Percentiles rank a stretch among this genome's conserved stretches.
phyloP scores from a whole-genome alignment of 1,140 invertebrate genomes.

The Metaphire vulgaris region DNA sequence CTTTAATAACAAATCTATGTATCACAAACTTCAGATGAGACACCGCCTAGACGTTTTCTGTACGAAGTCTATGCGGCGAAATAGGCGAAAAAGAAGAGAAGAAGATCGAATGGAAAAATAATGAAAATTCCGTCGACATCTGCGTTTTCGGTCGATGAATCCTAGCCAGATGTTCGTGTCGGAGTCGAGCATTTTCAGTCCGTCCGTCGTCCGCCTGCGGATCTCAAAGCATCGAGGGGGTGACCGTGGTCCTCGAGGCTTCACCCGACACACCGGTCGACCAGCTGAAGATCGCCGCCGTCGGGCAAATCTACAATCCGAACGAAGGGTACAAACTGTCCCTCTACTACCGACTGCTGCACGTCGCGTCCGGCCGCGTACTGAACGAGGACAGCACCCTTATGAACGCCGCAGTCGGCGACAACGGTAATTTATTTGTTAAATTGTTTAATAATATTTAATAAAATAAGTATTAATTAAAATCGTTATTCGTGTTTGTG shows the following conservation, averaged over 20 bases:
- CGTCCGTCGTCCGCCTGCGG: conserved; percentile 31
- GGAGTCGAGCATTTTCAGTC: neutral
- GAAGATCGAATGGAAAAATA: neutral
- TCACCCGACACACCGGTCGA: conserved; percentile 48
- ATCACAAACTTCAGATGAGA: no score
- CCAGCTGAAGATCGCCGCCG: conserved; percentile 47
- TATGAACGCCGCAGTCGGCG: conserved; percentile 42
- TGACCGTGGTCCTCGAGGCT: conserved; percentile 29
- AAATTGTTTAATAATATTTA: no score
- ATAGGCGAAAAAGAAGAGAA: neutral
- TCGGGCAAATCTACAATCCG: conserved; percentile 43
- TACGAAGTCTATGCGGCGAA: no score
- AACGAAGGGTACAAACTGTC: conserved; percentile 46
- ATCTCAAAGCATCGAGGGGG: conserved; percentile 45
- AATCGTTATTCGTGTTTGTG: no score
- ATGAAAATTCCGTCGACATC: neutral
- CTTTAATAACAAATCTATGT: no score
- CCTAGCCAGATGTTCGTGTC: neutral
- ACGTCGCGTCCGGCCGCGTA: conserved; percentile 40
- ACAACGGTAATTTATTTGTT: conserved; percentile 42
- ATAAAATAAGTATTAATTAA: no score
- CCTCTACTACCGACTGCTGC: conserved; percentile 48
- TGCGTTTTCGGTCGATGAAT: neutral
- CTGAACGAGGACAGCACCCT: conserved; percentile 44
- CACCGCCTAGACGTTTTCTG: no score